Conservation (phyloP, 2,797 vertebrate species). For the Paedocypris micromegethes region DNA sequence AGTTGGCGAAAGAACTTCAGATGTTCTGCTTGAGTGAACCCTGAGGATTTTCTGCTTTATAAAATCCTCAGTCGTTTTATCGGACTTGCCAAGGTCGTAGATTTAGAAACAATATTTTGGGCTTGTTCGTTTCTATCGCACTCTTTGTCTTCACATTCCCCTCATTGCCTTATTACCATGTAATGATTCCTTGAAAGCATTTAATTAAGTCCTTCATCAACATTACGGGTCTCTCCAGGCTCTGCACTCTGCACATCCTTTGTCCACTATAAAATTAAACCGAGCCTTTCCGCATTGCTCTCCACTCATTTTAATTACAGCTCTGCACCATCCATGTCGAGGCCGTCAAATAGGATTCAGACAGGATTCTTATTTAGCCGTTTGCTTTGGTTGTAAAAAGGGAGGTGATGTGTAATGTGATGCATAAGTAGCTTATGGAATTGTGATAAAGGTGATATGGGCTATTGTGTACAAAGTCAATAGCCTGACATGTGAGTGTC, state of each 20-base stretch:
- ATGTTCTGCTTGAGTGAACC: constrained; percentile 4
- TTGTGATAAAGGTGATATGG: constrained; percentile 37
- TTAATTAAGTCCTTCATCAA: constrained; percentile 51
- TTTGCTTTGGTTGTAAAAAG: constrained; percentile 36
- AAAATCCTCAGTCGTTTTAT: background rate
- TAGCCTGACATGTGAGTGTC: constrained; percentile 15
- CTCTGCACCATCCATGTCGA: constrained; percentile 49
- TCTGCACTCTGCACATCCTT: constrained; percentile 51
- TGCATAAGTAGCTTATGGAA: constrained; percentile 29
- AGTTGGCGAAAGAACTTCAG: constrained; percentile 24
- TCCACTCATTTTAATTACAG: constrained; percentile 68
- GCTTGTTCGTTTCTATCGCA: background rate
- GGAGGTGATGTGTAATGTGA: background rate
- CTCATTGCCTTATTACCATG: constrained; percentile 52
- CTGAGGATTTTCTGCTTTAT: background rate
- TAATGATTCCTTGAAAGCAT: constrained; percentile 57
- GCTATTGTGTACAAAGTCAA: constrained; percentile 32
- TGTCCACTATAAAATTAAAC: constrained; percentile 53
- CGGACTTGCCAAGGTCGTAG: background rate
- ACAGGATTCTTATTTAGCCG: constrained; percentile 25
- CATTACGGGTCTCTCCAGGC: constrained; percentile 55
- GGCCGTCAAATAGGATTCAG: constrained; percentile 21
- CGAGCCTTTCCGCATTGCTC: constrained; percentile 54
- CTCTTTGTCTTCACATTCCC: background rate
- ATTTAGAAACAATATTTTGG: background rate